Evolutionary conservation across 2,113 vertebrate genomes (phyloP), one percentile per base, ranked within the genome.

Genomic region (Bubo bubo): DNA sequence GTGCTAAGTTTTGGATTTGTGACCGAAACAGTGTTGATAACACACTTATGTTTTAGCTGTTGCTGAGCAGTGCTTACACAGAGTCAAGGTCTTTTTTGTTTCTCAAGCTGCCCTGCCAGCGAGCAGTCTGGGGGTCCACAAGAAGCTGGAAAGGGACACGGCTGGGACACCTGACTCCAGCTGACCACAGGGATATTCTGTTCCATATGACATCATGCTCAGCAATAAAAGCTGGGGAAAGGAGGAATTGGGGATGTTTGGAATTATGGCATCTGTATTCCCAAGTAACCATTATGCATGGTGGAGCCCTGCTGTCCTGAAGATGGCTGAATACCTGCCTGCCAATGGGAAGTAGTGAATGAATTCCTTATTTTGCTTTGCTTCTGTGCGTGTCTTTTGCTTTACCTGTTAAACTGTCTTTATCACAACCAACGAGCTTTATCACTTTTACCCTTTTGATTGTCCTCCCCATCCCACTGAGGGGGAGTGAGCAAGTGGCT

Each of bases 231-330:
- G 28, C 34, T 72, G 47, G 20, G 21, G 28, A 39, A 56, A 39
- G 28, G 2, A 56, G 28, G 14, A 56, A 47, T 18, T 35, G 43
- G 50, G 8, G 23, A 39, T 4, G 1, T 39, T 23, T 1, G 2
- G 14, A 56, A 41, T 28, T 3, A 34, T 8, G 28, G 14, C 1
- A 1, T 45, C 3, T 64, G 47, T 13, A 11, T 66, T 66, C n/a
- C n/a, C 41, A 43, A 59, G 14, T 67, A n/a, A 30, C 2, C 0
- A 2, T 56, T 39, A 3, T 0, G 7, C 0, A 2, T 24, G 43
- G 28, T 39, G 23, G 30, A 76, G 19, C 30, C 62, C 35, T 28
- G 72, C n/a, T 66, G 6, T 84, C 13, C 34, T 49, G 59, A 60
- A 22, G 14, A 14, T 64, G 70, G 59, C 39, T 47, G 58, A 84